A percentile compares a stretch with the other conserved stretches of the same genome.
These are phyloP conservation scores for Pelvicachromis taeniatus DNA, from an alignment of 2,113 vertebrate species.

Conservation along the genomic window DNA sequence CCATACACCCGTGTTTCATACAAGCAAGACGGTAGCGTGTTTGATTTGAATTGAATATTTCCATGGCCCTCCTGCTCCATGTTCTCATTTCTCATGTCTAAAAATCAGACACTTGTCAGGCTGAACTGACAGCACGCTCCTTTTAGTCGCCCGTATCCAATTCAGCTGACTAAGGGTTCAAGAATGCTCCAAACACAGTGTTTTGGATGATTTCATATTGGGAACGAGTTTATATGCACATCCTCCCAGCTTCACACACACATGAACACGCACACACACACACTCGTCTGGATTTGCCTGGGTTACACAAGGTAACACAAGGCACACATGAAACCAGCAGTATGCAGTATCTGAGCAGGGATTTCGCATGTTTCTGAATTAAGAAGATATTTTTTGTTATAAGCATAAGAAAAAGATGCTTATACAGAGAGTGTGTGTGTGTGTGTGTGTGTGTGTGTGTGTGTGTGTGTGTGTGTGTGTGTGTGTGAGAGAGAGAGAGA, in stretches of 20 bases:
- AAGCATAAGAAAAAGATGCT: not conserved
- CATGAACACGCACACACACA: not conserved
- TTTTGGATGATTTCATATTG: conserved; percentile 38
- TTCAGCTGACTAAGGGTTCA: conserved; percentile 9
- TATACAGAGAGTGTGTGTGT: not conserved
- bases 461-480: too few relatives aligned
- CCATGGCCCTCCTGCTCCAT: not conserved
- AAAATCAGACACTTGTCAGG: not conserved
- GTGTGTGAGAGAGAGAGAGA: too few relatives aligned
- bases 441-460: not conserved
- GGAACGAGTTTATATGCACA: not conserved
- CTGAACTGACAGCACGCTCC: not conserved
- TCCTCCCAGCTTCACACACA: not conserved
- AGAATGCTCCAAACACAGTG: not conserved
- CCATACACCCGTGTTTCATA: not conserved
- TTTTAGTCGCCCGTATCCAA: not conserved
- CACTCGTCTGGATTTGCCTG: conserved; percentile 6
- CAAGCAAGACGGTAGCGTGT: not conserved
- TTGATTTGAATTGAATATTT: conserved; percentile 16
- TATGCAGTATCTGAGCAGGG: not conserved
- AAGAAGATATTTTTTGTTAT: not conserved
- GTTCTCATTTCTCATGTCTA: not conserved
- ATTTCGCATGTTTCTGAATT: not conserved
- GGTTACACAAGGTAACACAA: not conserved
- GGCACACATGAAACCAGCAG: not conserved